These are phyloP conservation scores for Stenotaenia linearis DNA, from an alignment of 2,888 invertebrate species.

Conservation along the genomic window DNA sequence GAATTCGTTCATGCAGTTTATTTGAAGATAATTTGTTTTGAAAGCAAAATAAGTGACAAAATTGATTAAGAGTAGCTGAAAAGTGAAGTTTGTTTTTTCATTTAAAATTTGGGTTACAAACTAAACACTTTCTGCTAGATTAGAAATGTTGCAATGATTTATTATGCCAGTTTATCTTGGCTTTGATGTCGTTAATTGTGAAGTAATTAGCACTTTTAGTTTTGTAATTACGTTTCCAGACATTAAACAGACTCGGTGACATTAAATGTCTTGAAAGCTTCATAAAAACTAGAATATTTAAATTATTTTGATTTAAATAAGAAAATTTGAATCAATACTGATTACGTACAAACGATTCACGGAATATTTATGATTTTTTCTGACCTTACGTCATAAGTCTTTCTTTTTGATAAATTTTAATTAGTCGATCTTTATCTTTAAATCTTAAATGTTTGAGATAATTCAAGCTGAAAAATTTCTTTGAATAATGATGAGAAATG, in stretches of 20 bases:
- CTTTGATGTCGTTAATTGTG: neutral
- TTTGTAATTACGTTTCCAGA: neutral
- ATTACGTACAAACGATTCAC: neutral
- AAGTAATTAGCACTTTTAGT: neutral
- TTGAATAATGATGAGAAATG: neutral
- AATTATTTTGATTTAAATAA: neutral
- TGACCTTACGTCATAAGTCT: neutral
- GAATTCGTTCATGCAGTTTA: neutral
- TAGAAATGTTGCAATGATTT: neutral
- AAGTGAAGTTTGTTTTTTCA: neutral
- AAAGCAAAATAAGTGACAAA: too few relatives aligned
- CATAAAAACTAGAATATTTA: neutral
- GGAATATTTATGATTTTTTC: neutral
- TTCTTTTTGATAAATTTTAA: neutral
- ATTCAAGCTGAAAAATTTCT: neutral
- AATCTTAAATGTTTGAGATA: neutral
- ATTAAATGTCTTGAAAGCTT: neutral
- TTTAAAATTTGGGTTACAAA: neutral
- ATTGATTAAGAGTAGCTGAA: too few relatives aligned
- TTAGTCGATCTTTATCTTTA: neutral
- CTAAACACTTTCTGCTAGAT: neutral
- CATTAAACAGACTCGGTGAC: neutral
- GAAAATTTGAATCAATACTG: neutral
- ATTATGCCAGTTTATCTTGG: neutral
- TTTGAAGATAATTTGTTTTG: neutral